Conservation (phyloP, 1,140 invertebrate genomes). For the Procambarus virginalis region DNA sequence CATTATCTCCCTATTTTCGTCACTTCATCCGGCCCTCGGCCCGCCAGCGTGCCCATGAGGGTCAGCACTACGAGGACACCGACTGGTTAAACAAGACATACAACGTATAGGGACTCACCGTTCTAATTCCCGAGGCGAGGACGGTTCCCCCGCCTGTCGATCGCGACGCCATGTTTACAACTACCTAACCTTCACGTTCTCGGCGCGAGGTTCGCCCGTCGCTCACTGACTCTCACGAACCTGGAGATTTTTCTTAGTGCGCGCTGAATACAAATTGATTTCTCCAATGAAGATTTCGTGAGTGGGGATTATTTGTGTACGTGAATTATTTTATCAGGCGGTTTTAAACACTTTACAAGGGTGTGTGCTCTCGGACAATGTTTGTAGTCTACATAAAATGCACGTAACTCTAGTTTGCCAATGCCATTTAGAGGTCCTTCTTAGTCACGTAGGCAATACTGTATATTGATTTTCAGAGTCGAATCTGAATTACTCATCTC, state of each 20-base stretch:
- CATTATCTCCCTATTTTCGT: neutral
- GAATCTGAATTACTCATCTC: constrained; percentile 42
- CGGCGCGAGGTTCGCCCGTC: neutral
- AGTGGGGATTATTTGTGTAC: neutral
- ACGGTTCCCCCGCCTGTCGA: constrained; percentile 51
- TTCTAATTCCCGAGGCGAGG: constrained; percentile 55
- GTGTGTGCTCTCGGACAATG: no score
- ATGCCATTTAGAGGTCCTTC: constrained; percentile 51
- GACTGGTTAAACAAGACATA: neutral
- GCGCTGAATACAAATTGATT: constrained; percentile 51
- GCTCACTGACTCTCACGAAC: neutral
- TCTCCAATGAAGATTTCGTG: neutral
- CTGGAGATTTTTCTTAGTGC: constrained; percentile 2
- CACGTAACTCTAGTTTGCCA: constrained; percentile 3
- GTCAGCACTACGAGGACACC: neutral
- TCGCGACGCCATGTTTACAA: constrained; percentile 56
- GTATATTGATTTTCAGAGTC: constrained; percentile 50
- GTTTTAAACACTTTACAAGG: neutral
- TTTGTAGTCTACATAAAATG: neutral
- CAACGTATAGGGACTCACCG: neutral
- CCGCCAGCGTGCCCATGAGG: neutral
- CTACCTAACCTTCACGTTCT: constrained; percentile 39
- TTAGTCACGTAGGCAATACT: constrained; percentile 52
- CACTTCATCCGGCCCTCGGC: neutral
- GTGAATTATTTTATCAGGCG: neutral